Base-by-base conservation (phyloP, 1,140 invertebrate genomes). In the Nixonia krombeini region DNA sequence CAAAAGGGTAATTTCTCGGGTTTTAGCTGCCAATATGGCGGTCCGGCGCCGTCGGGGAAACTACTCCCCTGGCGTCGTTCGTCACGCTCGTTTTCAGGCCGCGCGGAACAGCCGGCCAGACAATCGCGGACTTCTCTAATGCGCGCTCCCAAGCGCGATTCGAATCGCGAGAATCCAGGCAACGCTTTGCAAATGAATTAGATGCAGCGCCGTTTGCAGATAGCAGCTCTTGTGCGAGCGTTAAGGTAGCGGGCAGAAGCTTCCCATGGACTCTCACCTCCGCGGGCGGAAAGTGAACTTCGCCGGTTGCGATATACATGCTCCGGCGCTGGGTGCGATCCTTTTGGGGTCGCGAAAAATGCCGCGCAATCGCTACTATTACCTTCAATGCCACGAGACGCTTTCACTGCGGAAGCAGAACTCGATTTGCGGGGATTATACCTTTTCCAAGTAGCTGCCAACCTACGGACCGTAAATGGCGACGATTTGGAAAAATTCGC, bases 231-330 rank as follows among this genome's bases (percentile, higher is more conserved):
- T 65, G 64, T 70, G 65, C 61, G 61, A 58, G 69, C 55, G 73
- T 75, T 75, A 71, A 75, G 75, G 74, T 80, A 81, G 80, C 80
- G 79, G 78, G 77, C 81, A 82, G 81, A 77, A 81, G 81, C 82
- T 84, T 83, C 82, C 81, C 82, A 83, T 84, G 82, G 81, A 79
- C 81, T 84, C 82, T 84, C 82, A 83, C 82, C 82, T 83, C 81
- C 82, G 73, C 81, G 76, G 81, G 82, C 81, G 70, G 72, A 76
- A 73, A 77, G 73, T 79, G 78, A 82, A 81, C 79, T 81, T 82
- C 77, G 73, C 26, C 62, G 55, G 46, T 46, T 38, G 56, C 65
- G 56, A 61, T 64, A 72, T 56, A 45, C 45, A 45, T 68, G 65
- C 51, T 58, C 63, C 45, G 49, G 56, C 67, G 56, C 23, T 68